Percentiles rank a stretch among this genome's conserved stretches.
phyloP scores from a whole-genome alignment of 2,797 vertebrate genomes.

The Girardinus metallicus region DNA sequence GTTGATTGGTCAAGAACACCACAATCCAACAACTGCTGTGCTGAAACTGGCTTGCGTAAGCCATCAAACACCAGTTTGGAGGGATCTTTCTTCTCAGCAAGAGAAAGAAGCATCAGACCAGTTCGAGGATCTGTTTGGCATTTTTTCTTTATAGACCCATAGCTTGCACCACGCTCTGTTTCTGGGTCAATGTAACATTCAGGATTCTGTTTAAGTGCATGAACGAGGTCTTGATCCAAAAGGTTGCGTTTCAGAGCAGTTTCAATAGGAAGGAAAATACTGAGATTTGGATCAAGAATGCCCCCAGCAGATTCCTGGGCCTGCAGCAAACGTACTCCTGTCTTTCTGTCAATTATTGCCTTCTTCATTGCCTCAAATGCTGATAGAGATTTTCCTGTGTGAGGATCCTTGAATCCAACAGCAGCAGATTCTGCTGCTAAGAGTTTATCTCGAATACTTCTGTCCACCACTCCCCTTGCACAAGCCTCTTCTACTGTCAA shows the following conservation, averaged over 20 bases:
- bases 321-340: constrained; percentile 81
- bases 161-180: constrained; percentile 28
- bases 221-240: constrained; percentile 77
- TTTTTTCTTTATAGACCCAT: constrained; percentile 32
- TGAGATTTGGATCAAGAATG: constrained; percentile 88
- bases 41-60: constrained; percentile 7
- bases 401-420: constrained; percentile 84
- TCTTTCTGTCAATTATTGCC: constrained; percentile 45
- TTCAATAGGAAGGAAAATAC: constrained; percentile 90
- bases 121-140: constrained; percentile 2
- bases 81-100: constrained; percentile 1
- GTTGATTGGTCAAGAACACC: constrained; percentile 14
- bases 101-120: background rate
- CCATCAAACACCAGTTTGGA: constrained; percentile 19
- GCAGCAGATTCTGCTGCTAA: constrained; percentile 87
- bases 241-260: constrained; percentile 86
- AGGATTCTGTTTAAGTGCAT: background rate
- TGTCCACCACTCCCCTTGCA: constrained; percentile 47
- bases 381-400: constrained; percentile 50
- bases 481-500: constrained; percentile 63
- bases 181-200: constrained; percentile 42
- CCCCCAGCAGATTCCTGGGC: constrained; percentile 87
- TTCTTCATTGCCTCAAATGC: constrained; percentile 79
- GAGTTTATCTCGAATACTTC: constrained; percentile 61
- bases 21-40: constrained; percentile 8